Evolutionary conservation across 2,888 invertebrate genomes (phyloP).

Genomic region (Tillus elongatus): DNA sequence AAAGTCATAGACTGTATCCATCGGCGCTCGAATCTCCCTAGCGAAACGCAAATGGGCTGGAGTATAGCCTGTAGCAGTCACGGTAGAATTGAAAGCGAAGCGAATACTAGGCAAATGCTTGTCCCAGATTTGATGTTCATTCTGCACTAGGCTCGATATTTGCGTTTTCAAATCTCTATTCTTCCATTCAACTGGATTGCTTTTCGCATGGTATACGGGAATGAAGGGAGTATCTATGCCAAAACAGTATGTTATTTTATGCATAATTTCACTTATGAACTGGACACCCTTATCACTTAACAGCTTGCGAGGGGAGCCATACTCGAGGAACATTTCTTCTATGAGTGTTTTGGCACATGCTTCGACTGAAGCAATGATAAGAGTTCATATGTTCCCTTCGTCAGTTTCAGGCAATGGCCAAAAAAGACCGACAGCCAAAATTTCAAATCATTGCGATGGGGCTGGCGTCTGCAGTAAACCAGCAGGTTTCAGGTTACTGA

Average conservation of each 20-base stretch:
- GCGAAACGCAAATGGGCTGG: conserved; percentile 33
- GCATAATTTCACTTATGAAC: conserved; percentile 30
- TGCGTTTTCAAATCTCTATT: conserved; percentile 31
- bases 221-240: conserved; percentile 25
- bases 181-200: conserved; percentile 21
- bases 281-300: conserved; percentile 34
- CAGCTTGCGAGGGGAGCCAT: too few relatives aligned
- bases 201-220: conserved; percentile 23
- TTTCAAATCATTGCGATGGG: conserved; percentile 23
- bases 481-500: conserved; percentile 23
- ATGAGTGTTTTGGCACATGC: too few relatives aligned
- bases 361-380: too few relatives aligned
- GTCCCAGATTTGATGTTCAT: conserved; percentile 30
- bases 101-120: conserved; percentile 29
- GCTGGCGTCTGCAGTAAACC: conserved; percentile 27
- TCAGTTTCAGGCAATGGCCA: conserved; percentile 25
- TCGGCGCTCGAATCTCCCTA: too few relatives aligned
- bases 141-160: conserved; percentile 26
- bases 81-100: too few relatives aligned
- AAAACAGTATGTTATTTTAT: conserved; percentile 23
- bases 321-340: too few relatives aligned
- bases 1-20: conserved; percentile 25
- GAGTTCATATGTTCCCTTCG: too few relatives aligned
- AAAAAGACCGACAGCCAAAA: conserved; percentile 25
- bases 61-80: conserved; percentile 26